phyloP scores from a whole-genome alignment of 2,113 vertebrate genomes.

The Cyanocitta stelleri region DNA sequence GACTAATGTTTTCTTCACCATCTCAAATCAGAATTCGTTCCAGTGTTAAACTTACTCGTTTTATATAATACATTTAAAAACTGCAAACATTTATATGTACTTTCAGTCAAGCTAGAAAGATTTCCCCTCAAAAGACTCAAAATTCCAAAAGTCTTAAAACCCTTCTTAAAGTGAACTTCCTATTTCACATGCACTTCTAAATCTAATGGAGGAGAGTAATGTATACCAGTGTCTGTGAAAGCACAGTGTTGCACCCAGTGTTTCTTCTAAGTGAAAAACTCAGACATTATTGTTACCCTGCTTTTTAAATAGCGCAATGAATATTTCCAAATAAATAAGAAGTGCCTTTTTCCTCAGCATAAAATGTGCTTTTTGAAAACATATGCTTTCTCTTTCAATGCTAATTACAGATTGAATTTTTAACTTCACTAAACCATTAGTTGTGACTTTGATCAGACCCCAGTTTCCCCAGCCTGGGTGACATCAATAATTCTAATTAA shows the following conservation, averaged over 20 bases:
- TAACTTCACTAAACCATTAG: slow-evolving; percentile 37
- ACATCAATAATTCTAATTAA: slow-evolving; percentile 71
- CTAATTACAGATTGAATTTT: slow-evolving; percentile 33
- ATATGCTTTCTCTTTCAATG: background rate
- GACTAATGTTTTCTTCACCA: background rate
- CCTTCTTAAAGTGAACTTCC: background rate
- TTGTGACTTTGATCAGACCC: slow-evolving; percentile 49
- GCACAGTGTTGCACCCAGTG: background rate
- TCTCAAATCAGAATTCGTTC: background rate
- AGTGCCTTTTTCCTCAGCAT: background rate
- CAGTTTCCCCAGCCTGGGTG: slow-evolving; percentile 42
- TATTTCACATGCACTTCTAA: background rate
- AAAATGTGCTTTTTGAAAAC: background rate
- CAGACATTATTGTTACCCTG: background rate
- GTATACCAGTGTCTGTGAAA: background rate
- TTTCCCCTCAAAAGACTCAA: background rate
- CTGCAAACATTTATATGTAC: background rate
- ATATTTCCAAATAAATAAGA: background rate
- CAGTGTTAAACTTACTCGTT: background rate
- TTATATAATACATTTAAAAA: background rate
- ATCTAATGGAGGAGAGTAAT: background rate
- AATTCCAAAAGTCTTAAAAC: background rate
- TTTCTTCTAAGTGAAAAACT: background rate
- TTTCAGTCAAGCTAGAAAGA: background rate
- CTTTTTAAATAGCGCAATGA: background rate